Base-by-base conservation (phyloP, 2,113 vertebrate species). In the Salvelinus namaycush region DNA sequence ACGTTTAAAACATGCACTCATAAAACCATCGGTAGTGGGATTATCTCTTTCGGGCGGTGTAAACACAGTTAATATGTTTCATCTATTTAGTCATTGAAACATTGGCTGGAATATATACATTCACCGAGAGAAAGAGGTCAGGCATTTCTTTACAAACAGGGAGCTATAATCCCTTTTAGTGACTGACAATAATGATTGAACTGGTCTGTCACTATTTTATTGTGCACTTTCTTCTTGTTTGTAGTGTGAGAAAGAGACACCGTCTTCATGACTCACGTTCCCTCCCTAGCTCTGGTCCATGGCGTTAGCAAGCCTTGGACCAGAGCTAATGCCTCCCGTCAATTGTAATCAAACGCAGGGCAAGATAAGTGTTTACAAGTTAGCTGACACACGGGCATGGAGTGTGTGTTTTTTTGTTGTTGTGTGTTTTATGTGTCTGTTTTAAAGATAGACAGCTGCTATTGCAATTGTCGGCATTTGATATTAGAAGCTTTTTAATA, bases 401-500 rank as follows among this genome's bases (percentile, higher is more conserved):
- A 74, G 51, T 74, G 68, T 51, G 24, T 68, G 29, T 78, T 60
- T 16, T 44, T 0, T 44, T 44, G 9, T 44, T 44, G 9, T 44
- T 44, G 39, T 44, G 39, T 29, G 26, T 26, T 27, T 27, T 31
- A 18, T 31, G 9, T 44, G 39, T 44, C 39, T 67, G 65, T 14
- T 27, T 31, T 67, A 22, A 8, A 29, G 34, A 44, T 73, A 39
- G 83, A 89, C 71, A 81, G 87, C 81, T 90, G 84, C 87, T 83
- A 75, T 79, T 69, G 73, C 76, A 48, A 74, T 77, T 84, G 90
- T 90, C 84, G 75, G 78, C 81, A 81, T 91, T 90, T 75, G 72
- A 81, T 88, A 80, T 87, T 80, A 88, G 73, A 60, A 74, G 54
- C 85, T 92, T 92, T 90, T 87, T 90, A 76, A 88, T 83, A 90